Base-by-base conservation (phyloP, 2,113 vertebrate genomes). In the Nothobranchius furzeri region DNA sequence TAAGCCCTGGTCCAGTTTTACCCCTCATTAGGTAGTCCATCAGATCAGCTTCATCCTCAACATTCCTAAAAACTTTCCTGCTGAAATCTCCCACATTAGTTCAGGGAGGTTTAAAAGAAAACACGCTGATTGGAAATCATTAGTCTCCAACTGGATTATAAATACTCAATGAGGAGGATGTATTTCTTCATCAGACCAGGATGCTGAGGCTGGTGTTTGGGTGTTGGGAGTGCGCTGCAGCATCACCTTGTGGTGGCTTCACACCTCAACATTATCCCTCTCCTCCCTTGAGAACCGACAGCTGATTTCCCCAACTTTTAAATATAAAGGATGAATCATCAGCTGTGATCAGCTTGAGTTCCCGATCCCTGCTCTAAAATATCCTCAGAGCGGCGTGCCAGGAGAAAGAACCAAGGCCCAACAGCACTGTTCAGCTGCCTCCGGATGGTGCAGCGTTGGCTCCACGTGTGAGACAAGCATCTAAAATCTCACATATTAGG, bases 1-100 rank as follows among this genome's bases (percentile, higher is more conserved):
- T 68, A 20, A 81, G 12, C 70, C 64, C 84, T 82, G 76, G 87
- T 88, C 88, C 83, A 60, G 83, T 71, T 87, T 86, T 80, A 64
- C 46, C 67, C 82, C 72, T 90, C 87, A 91, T 90, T 87, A 84
- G 54, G 78, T 80, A 91, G 84, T 90, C 90, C 85, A 88, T 89
- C 82, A 83, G 85, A 88, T 90, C 86, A 61, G 58, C 73, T 68
- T 84, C 58, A 85, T 78, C 58, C 84, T 78, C 85, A 70, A 59
- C 20, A 79, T 5, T 42, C 55, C 65, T 60, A 46, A 86, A 81
- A 87, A 81, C 75, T 75, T 20, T 91, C 80, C 85, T 70, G 40
- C 50, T 69, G 61, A 75, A 79, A 81, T 72, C 52, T 42, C 10
- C 47, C 47, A 9, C 67, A 70, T 83, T 73, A 64, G 70, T 48